Base-by-base conservation (phyloP, 2,113 vertebrate species). In the Tichodroma muraria region DNA sequence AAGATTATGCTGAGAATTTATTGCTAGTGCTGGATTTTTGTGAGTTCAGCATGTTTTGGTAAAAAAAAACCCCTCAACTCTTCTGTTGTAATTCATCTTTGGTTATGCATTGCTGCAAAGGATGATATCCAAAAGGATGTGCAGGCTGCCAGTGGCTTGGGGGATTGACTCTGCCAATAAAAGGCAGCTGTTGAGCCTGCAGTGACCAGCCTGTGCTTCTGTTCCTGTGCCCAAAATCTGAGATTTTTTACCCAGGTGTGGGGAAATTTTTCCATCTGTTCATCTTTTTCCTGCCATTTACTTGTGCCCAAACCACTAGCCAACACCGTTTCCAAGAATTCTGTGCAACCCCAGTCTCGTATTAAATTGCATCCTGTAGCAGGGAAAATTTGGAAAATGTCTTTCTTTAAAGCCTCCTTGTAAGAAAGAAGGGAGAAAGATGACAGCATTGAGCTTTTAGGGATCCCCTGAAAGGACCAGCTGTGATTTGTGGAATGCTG, bases 1-100 rank as follows among this genome's bases (percentile, higher is more conserved):
- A 85, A 96, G 85, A 93, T 94, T 93, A 89, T 37, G 52, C 33
- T 4, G 64, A 66, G 60, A 91, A 86, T 94, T 95, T 95, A 93
- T 84, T 37, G 69, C 64, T 57, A 31, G 30, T 33, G 52, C 25
- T 44, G 64, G 88, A 52, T 85, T 93, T 83, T 61, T 86, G 91
- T 84, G 80, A 83, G 77, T 92, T 96, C 93, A 95, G 92, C 69
- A 71, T 76, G 44, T 90, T 95, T 81, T 83, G 65, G 88, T 94
- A 61, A 93, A 93, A 95, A 66, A 22, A n/a, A n/a, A n/a, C n/a
- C 6, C 53, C 80, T 86, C 82, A 57, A 27, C 53, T 71, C 56
- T 79, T 56, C 72, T 64, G 40, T 20, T 73, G 81, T 83, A 93
- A 93, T 89, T 95, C 84, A 72, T 85, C 66, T 81, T 85, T 50